A percentile compares a stretch with the other conserved stretches of the same genome.
phyloP scores from a whole-genome alignment of 2,888 invertebrate species.

The Drosophila eohydei region DNA sequence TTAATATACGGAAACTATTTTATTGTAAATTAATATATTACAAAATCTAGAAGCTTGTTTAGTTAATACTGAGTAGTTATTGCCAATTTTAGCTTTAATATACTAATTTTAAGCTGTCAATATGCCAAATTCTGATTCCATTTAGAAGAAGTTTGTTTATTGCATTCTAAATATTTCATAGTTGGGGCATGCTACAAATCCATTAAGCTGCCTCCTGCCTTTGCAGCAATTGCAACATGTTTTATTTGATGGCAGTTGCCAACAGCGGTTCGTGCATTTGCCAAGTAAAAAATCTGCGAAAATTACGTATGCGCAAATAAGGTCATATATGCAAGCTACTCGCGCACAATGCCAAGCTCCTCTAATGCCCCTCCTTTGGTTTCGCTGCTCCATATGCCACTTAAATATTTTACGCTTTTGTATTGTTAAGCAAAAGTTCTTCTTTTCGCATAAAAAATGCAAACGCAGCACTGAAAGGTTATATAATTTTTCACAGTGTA shows the following conservation, averaged over 20 bases:
- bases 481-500: constrained; percentile 18
- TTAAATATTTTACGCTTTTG: constrained; percentile 73
- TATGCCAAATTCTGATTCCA: background rate
- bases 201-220: constrained; percentile 14
- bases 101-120: background rate
- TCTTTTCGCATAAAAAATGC: constrained; percentile 38
- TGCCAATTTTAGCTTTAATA: background rate
- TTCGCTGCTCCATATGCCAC: constrained; percentile 40
- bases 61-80: background rate
- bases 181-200: constrained; percentile 16
- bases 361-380: background rate
- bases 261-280: constrained; percentile 47
- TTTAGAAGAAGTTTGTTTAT: constrained; percentile 7
- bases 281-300: constrained; percentile 51
- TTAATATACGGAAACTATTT: background rate
- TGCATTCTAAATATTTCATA: constrained; percentile 10
- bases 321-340: constrained; percentile 47
- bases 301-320: constrained; percentile 70
- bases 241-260: constrained; percentile 50
- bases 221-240: constrained; percentile 24
- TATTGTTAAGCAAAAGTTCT: constrained; percentile 63
- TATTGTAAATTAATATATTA: background rate
- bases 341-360: constrained; percentile 16
- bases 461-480: constrained; percentile 21
- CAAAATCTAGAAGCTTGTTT: background rate